Evolutionary conservation across 2,888 invertebrate species (phyloP).

Genomic region (Hypomecis punctinalis): DNA sequence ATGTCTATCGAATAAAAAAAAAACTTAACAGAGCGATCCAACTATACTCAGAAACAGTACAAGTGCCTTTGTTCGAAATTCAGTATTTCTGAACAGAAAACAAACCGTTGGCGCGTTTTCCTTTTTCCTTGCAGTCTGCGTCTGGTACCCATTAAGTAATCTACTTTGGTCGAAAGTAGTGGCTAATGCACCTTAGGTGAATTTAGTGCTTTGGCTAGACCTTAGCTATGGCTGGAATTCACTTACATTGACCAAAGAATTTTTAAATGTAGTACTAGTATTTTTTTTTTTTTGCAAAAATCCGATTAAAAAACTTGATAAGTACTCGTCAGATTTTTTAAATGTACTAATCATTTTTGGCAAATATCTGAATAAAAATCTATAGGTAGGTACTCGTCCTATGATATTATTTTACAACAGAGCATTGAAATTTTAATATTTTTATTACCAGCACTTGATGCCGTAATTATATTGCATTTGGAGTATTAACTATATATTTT

Average conservation of each 20-base stretch:
- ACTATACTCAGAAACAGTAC: conserved; percentile 17
- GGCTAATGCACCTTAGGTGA: conserved; percentile 61
- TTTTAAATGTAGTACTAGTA: too few species aligned
- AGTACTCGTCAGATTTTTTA: too few species aligned
- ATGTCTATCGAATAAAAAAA: not conserved
- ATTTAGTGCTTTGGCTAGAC: conserved; percentile 49
- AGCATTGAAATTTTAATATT: too few species aligned
- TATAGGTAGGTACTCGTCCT: too few species aligned
- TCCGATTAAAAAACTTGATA: too few species aligned
- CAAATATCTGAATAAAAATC: too few species aligned
- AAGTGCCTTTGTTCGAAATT: conserved; percentile 44
- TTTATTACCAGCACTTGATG: too few species aligned
- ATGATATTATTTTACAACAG: too few species aligned
- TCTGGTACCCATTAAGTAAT: conserved; percentile 67
- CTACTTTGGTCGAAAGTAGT: conserved; percentile 57
- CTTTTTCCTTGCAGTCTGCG: conserved; percentile 53
- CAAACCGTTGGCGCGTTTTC: conserved; percentile 49
- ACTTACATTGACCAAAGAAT: not conserved
- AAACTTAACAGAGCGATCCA: conserved; percentile 17
- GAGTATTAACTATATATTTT: too few species aligned
- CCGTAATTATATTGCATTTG: too few species aligned
- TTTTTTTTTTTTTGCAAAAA: too few species aligned
- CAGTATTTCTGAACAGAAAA: conserved; percentile 55
- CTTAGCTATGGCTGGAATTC: not conserved
- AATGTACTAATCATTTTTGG: too few species aligned